Evolutionary conservation across 37 sponge, comb jelly and placozoan species (phyloP), one percentile per base, ranked within the genome.

Genomic region (Oopsacas minuta): DNA sequence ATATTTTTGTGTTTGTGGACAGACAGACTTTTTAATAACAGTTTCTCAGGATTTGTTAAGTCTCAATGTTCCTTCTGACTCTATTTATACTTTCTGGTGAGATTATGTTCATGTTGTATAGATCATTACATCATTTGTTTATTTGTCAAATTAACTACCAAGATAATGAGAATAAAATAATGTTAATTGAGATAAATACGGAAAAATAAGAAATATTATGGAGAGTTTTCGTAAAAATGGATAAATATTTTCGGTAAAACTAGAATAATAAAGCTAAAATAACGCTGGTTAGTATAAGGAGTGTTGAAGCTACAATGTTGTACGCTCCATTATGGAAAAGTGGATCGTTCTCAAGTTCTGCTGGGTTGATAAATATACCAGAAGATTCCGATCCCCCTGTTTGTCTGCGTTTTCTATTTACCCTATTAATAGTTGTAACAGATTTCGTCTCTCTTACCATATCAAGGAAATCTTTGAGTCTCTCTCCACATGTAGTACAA

Each of bases 31-130:
- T 34, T 25, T 61, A 10, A 61, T 34, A 10, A 25, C 17, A 5
- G 75, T n/a, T 5, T 61, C 75, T 34, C 28, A 61, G 1, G 20
- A 25, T 61, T 34, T 61, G 28, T 34, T 61, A 7, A 12, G 1
- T 5, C 20, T 61, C 30, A 61, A 61, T 7, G 75, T 61, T 5
- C 75, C 75, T 7, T 61, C 75, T n/a, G 75, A 61, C 75, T 61
- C 75, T 61, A 12, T 61, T 20, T 61, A 61, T 61, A 61, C 75
- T 20, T 61, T 61, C 22, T 61, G 75, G 75, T 61, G 75, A 61
- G 30, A 25, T n/a, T n/a, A n/a, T n/a, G n/a, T n/a, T n/a, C n/a
- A n/a, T 20, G 75, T 61, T 5, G 51, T 46, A 17, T 46, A 17
- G 12, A 46, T 61, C 22, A 12, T 61, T 32, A 32, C 28, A n/a